Evolutionary conservation across 2,797 vertebrate genomes (phyloP).

Genomic region (Fistularia commersonii): DNA sequence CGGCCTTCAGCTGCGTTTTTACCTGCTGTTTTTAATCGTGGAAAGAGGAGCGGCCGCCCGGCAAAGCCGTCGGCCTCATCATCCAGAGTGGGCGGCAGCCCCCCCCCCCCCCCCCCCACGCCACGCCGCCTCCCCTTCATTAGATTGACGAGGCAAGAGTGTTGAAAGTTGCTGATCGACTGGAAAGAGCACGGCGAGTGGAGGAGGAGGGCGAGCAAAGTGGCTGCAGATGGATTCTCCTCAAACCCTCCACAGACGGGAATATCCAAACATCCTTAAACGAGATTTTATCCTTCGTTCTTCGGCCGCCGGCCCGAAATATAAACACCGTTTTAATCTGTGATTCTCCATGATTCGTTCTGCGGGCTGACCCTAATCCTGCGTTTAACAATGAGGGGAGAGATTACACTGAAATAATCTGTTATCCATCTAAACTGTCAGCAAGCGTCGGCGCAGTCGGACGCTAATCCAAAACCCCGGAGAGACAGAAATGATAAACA

Average conservation of each 20-base stretch:
- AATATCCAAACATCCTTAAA: too few species aligned
- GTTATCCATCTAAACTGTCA: conserved; percentile 61
- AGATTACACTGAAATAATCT: conserved; percentile 57
- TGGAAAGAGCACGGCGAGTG: too few species aligned
- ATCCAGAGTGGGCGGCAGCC: too few species aligned
- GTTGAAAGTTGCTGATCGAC: conserved; percentile 68
- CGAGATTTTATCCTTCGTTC: too few species aligned
- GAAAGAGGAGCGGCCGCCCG: too few species aligned
- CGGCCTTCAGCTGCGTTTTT: too few species aligned
- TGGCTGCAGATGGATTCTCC: conserved; percentile 35
- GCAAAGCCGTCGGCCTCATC: too few species aligned
- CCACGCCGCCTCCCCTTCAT: too few species aligned
- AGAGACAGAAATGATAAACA: conserved; percentile 23
- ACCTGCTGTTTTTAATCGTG: too few species aligned
- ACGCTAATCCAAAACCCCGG: conserved; percentile 2
- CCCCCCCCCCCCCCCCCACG: too few species aligned
- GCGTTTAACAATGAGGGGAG: conserved; percentile 49
- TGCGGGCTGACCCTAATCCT: conserved; percentile 43
- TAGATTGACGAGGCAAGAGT: conserved; percentile 55
- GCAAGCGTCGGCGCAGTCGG: conserved; percentile 26
- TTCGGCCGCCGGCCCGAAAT: conserved; percentile 10
- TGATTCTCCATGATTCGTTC: conserved; percentile 21
- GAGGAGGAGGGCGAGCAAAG: too few species aligned
- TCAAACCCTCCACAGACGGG: conserved; percentile 26
- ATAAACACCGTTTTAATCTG: conserved; percentile 28